Conservation (phyloP, 2,888 invertebrate genomes). For the Calameuta filiformis region DNA sequence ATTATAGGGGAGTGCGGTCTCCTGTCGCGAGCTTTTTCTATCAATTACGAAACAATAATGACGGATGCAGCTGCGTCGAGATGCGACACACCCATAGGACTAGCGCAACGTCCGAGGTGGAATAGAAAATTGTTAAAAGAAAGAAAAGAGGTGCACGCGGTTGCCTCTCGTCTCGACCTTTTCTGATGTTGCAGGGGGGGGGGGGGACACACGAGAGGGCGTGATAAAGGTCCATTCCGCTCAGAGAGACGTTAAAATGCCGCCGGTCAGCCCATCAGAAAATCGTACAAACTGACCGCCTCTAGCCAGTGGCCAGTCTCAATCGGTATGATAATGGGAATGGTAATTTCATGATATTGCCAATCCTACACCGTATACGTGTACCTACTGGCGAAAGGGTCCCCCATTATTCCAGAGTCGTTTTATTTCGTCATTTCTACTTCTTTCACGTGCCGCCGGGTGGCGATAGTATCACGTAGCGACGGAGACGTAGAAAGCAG, state of each 20-base stretch:
- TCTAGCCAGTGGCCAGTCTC: constrained; percentile 22
- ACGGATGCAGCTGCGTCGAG: constrained; percentile 50
- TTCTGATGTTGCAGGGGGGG: neutral
- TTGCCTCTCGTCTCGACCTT: constrained; percentile 11
- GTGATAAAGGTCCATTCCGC: neutral
- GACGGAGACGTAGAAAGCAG: neutral
- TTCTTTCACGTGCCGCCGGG: neutral
- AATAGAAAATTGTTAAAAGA: no score
- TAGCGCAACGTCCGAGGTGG: neutral
- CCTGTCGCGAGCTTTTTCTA: constrained; percentile 54
- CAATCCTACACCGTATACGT: constrained; percentile 24
- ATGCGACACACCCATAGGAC: neutral
- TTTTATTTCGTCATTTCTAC: neutral
- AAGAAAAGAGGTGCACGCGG: neutral
- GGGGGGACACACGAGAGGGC: neutral
- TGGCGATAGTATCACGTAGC: neutral
- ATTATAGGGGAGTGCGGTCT: constrained; percentile 55
- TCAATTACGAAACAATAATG: constrained; percentile 59
- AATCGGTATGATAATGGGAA: neutral
- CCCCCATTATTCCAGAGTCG: neutral
- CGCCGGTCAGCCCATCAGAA: constrained; percentile 17
- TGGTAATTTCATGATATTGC: constrained; percentile 41
- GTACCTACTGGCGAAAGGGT: neutral
- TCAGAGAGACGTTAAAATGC: constrained; percentile 4
- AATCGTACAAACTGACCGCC: constrained; percentile 33